These are phyloP conservation scores for Geococcyx californianus DNA, from an alignment of 2,113 vertebrate genomes.

Conservation along the genomic window DNA sequence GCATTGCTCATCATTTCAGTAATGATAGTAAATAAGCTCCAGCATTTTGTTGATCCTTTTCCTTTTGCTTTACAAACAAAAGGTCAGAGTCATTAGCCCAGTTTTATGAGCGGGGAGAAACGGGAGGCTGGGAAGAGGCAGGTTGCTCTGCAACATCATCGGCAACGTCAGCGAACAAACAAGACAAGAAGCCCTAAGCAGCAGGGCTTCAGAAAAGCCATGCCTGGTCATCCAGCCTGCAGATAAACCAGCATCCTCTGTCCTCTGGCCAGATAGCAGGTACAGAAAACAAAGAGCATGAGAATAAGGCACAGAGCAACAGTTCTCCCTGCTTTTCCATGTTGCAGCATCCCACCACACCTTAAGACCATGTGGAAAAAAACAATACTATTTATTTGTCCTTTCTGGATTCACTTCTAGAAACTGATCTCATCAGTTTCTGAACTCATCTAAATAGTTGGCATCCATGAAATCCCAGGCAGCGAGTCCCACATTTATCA, in stretches of 20 bases:
- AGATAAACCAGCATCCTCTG: not conserved
- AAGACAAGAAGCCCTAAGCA: not conserved
- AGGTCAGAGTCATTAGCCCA: conserved; percentile 60
- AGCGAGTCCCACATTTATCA: not conserved
- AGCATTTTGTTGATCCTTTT: conserved; percentile 52
- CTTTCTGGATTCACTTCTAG: not conserved
- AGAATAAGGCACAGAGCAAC: not conserved
- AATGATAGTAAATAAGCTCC: conserved; percentile 58
- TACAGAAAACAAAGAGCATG: not conserved
- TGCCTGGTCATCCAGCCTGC: not conserved
- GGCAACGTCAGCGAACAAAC: not conserved
- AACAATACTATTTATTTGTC: not conserved
- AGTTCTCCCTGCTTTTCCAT: not conserved
- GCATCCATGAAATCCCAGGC: not conserved
- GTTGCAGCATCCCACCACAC: not conserved
- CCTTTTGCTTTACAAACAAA: conserved; percentile 63
- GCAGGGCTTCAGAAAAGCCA: not conserved
- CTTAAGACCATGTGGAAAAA: fast-evolving
- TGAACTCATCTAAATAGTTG: not conserved
- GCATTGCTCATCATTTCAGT: conserved; percentile 42
- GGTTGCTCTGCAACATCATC: not conserved
- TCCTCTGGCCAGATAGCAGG: not conserved
- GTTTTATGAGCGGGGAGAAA: not conserved
- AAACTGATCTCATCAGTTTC: not conserved
- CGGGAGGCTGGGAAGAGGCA: not conserved